Evolutionary conservation across 1,140 invertebrate species (phyloP).

Genomic region (Aleiodes sp.): DNA sequence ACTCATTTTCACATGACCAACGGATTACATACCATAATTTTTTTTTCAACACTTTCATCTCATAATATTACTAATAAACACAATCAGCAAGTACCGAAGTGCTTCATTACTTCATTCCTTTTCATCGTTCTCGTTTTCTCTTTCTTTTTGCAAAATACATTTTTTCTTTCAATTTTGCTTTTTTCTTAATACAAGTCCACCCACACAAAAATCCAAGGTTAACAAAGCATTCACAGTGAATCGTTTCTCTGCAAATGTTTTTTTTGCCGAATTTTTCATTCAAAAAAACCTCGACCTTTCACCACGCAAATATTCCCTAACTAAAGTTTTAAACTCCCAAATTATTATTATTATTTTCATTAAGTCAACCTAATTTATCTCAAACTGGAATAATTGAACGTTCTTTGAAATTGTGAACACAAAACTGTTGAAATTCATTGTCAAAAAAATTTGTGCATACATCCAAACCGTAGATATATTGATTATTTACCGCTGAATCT

Average conservation of each 20-base stretch:
- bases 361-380: too few species aligned
- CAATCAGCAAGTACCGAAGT: not conserved
- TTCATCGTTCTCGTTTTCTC: too few species aligned
- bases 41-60: not conserved
- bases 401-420: too few species aligned
- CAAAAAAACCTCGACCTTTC: not conserved
- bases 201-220: slow-evolving; percentile 17
- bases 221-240: slow-evolving; percentile 22
- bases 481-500: slow-evolving; percentile 61
- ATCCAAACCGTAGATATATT: slow-evolving; percentile 51
- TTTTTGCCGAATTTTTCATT: not conserved
- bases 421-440: too few species aligned
- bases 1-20: not conserved
- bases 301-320: not conserved
- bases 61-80: not conserved
- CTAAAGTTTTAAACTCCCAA: slow-evolving; percentile 4
- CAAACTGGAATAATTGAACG: too few species aligned
- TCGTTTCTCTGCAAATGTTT: not conserved
- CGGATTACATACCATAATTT: not conserved
- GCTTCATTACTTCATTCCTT: not conserved
- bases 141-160: too few species aligned
- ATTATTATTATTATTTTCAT: slow-evolving; percentile 9
- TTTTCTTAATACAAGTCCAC: slow-evolving; percentile 7
- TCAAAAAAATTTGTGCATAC: not conserved
- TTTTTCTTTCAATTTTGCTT: not conserved